Percentiles rank a stretch among this genome's conserved stretches.
These are phyloP conservation scores for Phorcus lineatus DNA, from an alignment of 2,888 invertebrate species.

Conservation along the genomic window DNA sequence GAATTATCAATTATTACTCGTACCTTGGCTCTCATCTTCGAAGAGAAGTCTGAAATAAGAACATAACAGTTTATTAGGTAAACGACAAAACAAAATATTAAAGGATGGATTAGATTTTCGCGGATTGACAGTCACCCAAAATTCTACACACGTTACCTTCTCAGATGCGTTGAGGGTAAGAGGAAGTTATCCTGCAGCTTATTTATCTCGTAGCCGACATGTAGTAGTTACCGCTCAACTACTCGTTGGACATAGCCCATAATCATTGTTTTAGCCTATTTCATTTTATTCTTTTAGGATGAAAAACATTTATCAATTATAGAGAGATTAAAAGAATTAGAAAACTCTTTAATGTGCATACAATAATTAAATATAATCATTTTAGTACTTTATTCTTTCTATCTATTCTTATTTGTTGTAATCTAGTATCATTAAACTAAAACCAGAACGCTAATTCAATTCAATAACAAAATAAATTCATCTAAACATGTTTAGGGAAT, in stretches of 20 bases:
- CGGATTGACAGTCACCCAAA: conserved; percentile 34
- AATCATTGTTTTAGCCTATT: too few species aligned
- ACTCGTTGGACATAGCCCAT: not conserved
- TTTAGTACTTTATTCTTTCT: too few species aligned
- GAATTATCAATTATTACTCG: conserved; percentile 5
- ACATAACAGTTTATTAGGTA: not conserved
- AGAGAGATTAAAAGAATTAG: too few species aligned
- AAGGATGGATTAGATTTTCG: conserved; percentile 33
- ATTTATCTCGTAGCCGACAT: not conserved
- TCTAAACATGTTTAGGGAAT: too few species aligned
- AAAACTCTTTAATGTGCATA: too few species aligned
- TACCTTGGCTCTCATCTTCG: conserved; percentile 69
- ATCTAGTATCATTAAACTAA: too few species aligned
- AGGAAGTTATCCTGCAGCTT: conserved; percentile 38
- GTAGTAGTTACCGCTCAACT: not conserved
- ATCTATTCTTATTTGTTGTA: too few species aligned
- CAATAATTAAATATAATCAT: too few species aligned
- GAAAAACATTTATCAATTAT: too few species aligned
- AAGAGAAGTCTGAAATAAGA: conserved; percentile 47
- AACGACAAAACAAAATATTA: conserved; percentile 9
- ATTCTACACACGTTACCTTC: conserved; percentile 34
- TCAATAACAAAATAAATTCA: not conserved
- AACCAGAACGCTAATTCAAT: not conserved
- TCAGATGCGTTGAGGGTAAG: conserved; percentile 35
- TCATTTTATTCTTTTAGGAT: too few species aligned